Percentiles rank a stretch among this genome's conserved stretches.
These are phyloP conservation scores for Heterohyrax brucei DNA, from an alignment of 2,797 vertebrate species.

Conservation along the genomic window DNA sequence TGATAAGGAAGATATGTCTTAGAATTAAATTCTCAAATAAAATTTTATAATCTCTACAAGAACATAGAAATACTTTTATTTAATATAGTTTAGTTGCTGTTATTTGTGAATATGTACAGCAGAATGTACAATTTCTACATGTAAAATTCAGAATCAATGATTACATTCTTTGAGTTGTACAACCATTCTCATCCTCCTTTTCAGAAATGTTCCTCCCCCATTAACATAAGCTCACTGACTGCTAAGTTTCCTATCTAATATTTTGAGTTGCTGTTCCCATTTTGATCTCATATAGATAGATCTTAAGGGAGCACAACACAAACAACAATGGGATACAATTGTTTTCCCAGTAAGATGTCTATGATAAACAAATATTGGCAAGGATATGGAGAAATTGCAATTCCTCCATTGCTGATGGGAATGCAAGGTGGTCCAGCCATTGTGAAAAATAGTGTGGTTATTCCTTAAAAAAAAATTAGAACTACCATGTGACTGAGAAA, in stretches of 20 bases:
- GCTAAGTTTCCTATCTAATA: neutral
- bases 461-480: neutral
- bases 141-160: neutral
- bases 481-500: neutral
- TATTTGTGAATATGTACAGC: neutral
- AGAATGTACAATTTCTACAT: neutral
- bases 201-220: neutral
- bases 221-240: neutral
- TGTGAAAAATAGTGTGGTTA: neutral
- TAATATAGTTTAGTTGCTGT: neutral
- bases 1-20: neutral
- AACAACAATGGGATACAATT: neutral
- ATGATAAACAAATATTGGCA: no score
- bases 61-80: neutral
- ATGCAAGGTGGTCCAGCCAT: neutral
- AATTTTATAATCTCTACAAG: slow-evolving; percentile 21
- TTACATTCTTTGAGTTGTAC: neutral
- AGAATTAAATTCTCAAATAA: slow-evolving; percentile 61
- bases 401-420: neutral
- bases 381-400: neutral
- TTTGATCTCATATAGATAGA: neutral
- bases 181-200: neutral
- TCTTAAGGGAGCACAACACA: neutral
- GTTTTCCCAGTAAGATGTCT: no score
- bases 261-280: neutral